phyloP scores from a whole-genome alignment of 2,113 vertebrate genomes.

The Chlorodrepanis virens region DNA sequence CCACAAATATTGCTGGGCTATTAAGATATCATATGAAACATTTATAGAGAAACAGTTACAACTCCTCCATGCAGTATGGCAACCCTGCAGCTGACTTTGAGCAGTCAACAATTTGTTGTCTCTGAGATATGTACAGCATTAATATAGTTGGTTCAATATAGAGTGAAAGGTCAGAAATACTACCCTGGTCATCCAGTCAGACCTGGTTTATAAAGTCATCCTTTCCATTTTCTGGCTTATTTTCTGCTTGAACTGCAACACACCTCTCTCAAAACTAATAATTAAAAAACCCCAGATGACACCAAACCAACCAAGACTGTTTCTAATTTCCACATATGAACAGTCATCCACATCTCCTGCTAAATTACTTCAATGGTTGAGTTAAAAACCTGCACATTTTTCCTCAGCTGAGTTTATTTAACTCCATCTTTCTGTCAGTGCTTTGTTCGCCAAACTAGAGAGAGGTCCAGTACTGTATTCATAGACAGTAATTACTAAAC shows the following conservation, averaged over 20 bases:
- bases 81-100: neutral
- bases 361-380: neutral
- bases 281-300: neutral
- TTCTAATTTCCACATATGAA: neutral
- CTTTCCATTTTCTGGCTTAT: neutral
- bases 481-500: neutral
- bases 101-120: fast-evolving
- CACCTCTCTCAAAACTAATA: neutral
- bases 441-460: neutral
- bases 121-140: neutral
- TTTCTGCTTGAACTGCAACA: neutral
- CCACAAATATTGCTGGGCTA: neutral
- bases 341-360: neutral
- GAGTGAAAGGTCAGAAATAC: neutral
- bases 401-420: neutral
- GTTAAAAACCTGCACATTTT: neutral
- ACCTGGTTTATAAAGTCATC: neutral
- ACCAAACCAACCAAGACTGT: neutral
- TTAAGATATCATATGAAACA: neutral
- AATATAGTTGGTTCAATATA: neutral
- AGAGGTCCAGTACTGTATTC: neutral
- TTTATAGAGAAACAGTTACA: neutral
- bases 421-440: neutral
- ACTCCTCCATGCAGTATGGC: neutral
- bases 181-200: neutral